Conservation (phyloP, 2,797 vertebrate genomes). For the Sebastes ruberrimus region DNA sequence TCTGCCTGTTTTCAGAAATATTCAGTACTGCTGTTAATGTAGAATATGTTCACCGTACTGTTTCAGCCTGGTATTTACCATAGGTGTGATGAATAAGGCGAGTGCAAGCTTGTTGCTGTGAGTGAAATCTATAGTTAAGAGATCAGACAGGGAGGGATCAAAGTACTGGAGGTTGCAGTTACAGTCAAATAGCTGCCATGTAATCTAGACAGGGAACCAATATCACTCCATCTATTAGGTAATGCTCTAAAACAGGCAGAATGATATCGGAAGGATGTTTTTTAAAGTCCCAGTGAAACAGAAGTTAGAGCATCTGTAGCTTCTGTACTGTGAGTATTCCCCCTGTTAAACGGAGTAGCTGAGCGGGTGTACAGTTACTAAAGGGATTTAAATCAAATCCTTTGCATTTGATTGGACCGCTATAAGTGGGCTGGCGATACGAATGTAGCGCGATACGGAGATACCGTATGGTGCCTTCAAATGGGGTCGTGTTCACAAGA, state of each 20-base stretch:
- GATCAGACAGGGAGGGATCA: constrained; percentile 71
- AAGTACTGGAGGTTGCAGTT: constrained; percentile 62
- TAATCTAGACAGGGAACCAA: constrained; percentile 61
- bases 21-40: background rate
- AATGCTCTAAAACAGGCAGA: constrained; percentile 29
- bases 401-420: too few species aligned
- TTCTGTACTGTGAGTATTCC: too few species aligned
- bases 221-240: constrained; percentile 24
- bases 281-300: background rate
- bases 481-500: too few species aligned
- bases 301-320: too few species aligned
- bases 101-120: constrained; percentile 38
- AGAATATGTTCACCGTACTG: constrained; percentile 22
- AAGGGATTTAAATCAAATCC: too few species aligned
- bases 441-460: too few species aligned
- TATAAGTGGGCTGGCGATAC: too few species aligned
- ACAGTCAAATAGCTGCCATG: constrained; percentile 57
- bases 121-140: constrained; percentile 60
- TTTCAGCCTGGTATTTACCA: constrained; percentile 13
- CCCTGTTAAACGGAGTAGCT: too few species aligned
- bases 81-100: constrained; percentile 35
- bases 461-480: too few species aligned
- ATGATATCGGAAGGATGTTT: constrained; percentile 31
- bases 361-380: too few species aligned
- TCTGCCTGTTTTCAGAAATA: background rate